Conservation (phyloP, 2,797 vertebrate genomes). For the Enteromius unitaeniatus region DNA sequence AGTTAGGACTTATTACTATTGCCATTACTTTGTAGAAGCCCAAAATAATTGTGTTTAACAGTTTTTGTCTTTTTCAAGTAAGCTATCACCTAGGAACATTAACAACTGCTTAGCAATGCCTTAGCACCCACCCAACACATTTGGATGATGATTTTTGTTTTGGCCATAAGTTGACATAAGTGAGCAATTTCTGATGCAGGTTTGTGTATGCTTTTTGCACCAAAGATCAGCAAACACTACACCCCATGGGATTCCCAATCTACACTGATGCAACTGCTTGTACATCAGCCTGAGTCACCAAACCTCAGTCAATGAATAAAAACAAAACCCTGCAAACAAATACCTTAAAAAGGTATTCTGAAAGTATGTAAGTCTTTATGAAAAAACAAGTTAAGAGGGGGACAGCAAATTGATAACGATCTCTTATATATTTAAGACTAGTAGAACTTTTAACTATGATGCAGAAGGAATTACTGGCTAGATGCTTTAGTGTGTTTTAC, state of each 20-base stretch:
- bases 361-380: not conserved
- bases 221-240: not conserved
- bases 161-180: not conserved
- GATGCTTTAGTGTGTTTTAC: not conserved
- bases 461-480: not conserved
- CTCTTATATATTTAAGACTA: not conserved
- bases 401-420: not conserved
- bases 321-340: slow-evolving; percentile 20
- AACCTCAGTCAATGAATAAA: slow-evolving; percentile 15
- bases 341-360: slow-evolving; percentile 33
- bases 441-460: not conserved
- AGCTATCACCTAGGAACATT: not conserved
- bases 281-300: slow-evolving; percentile 48
- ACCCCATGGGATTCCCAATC: slow-evolving; percentile 42
- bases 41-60: not conserved
- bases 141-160: not conserved
- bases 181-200: slow-evolving; percentile 8
- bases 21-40: not conserved
- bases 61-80: slow-evolving; percentile 6
- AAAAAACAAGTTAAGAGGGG: not conserved
- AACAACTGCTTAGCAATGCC: not conserved
- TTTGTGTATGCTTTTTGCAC: slow-evolving; percentile 3
- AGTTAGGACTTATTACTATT: not conserved
- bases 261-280: slow-evolving; percentile 33
- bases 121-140: not conserved